phyloP scores from a whole-genome alignment of 2,113 vertebrate genomes.

The Urocynchramus pylzowi region DNA sequence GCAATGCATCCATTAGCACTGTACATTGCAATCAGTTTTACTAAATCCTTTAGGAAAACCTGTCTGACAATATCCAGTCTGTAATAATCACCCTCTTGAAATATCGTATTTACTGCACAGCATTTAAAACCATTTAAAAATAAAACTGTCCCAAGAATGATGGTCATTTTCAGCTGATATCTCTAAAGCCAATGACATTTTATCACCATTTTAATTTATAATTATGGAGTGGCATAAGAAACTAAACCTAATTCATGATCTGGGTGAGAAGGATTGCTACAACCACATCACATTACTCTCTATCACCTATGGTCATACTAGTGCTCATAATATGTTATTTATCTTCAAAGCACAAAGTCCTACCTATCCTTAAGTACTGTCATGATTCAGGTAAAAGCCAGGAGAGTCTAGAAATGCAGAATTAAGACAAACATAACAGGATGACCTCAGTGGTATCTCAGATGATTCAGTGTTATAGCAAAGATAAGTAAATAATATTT shows the following conservation, averaged over 20 bases:
- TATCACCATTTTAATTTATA: constrained; percentile 40
- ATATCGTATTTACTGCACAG: neutral
- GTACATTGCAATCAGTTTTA: neutral
- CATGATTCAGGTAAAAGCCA: neutral
- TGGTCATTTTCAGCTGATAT: neutral
- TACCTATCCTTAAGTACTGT: neutral
- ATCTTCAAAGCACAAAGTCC: neutral
- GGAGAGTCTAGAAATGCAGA: neutral
- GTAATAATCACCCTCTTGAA: neutral
- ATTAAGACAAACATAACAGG: neutral
- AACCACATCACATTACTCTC: constrained; percentile 2
- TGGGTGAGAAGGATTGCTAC: neutral
- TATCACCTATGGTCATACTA: neutral
- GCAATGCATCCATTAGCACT: neutral
- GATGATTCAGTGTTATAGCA: neutral
- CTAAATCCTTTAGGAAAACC: neutral
- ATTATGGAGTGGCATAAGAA: constrained; percentile 6
- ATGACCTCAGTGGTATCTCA: neutral
- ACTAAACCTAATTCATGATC: neutral
- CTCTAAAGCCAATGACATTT: neutral
- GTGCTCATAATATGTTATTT: neutral
- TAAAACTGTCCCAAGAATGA: neutral
- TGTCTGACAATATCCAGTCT: neutral
- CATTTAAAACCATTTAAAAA: neutral
- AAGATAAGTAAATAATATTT: neutral